Evolutionary conservation across 2,113 vertebrate species (phyloP), one percentile per base, ranked within the genome.

Genomic region (Sebastes fasciatus): DNA sequence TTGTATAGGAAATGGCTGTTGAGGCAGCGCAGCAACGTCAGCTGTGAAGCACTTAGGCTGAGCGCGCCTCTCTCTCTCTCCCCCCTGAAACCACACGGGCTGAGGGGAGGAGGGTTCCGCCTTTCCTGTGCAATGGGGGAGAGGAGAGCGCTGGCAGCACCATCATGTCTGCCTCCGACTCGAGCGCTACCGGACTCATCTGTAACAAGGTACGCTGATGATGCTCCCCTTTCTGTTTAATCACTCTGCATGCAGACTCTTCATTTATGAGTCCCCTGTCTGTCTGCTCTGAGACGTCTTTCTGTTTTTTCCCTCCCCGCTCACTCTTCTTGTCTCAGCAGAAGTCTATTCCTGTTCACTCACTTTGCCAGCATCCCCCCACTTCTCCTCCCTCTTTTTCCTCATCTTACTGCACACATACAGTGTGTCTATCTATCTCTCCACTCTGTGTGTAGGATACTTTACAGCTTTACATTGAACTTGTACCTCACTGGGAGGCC

Each of bases 91-190:
- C 88, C 89, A 89, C 89, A 89, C 71, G 78, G 87, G 85, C 83
- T 84, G 88, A 87, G 78, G 85, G 88, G 90, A 90, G 87, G 91
- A 91, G 84, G 89, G 89, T 76, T 88, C 87, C 73, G 84, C 86
- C 86, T 89, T 85, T 82, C 87, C 86, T 74, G 81, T 90, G 94
- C 82, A 87, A 92, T 93, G 93, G 90, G 91, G 91, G 88, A 79
- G 88, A 85, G 72, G 88, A 75, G 88, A 88, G 87, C 54, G 57
- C 85, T 85, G 92, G 92, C 91, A 89, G 88, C 84, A 86, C 62
- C 84, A 88, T 90, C 91, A 95, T 95, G 94, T 94, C 95, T 87
- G 93, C 92, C 87, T 95, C 95, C 73, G 94, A 95, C 88, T 95
- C 94, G 46, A 96, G 95, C 77, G 95, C 94, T 76, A 93, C 94